Base-by-base conservation (phyloP, 2,113 vertebrate genomes). In the Asarcornis scutulata region DNA sequence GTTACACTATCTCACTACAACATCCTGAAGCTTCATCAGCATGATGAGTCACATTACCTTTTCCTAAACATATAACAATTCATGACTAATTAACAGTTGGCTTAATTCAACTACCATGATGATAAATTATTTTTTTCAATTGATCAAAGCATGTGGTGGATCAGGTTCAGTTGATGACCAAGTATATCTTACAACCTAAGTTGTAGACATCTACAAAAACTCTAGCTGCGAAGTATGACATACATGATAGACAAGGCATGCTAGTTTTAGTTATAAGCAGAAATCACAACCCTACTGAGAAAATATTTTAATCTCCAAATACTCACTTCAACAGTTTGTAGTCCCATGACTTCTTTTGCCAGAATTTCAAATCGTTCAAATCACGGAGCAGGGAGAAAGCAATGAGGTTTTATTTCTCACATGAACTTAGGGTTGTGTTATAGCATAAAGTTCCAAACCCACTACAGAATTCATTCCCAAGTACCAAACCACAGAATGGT, bases 241-340 rank as follows among this genome's bases (percentile, higher is more conserved):
- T 0, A 8, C 2, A 3, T 18, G 27, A 63, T 0, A 4, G 9
- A 31, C 10, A 50, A 46, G 4, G 22, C 5, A 26, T 13, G 52
- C 50, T 27, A 26, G 48, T 44, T 91, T 56, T 3, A 81, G 4
- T 15, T 63, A 36, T 62, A 71, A 53, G 23, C 20, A 84, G 55
- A 83, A 89, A 40, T 13, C 7, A 8, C 23, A 40, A 2, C 53
- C 91, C 48, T 17, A 32, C 12, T 77, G 93, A 8, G 31, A 82
- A 59, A 78, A 67, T 5, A 20, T 36, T 73, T 44, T 63, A 11
- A 16, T 1, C 0, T 12, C 9, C 38, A 64, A 81, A 81, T 7
- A 58, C 27, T n/a, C 14, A 3, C 22, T 66, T 69, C 26, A 83
- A 59, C 11, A 53, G 11, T 62, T 66, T 56, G 32, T 5, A 75